These are phyloP conservation scores for Anarrhichthys ocellatus DNA, from an alignment of 2,113 vertebrate genomes.

Conservation along the genomic window DNA sequence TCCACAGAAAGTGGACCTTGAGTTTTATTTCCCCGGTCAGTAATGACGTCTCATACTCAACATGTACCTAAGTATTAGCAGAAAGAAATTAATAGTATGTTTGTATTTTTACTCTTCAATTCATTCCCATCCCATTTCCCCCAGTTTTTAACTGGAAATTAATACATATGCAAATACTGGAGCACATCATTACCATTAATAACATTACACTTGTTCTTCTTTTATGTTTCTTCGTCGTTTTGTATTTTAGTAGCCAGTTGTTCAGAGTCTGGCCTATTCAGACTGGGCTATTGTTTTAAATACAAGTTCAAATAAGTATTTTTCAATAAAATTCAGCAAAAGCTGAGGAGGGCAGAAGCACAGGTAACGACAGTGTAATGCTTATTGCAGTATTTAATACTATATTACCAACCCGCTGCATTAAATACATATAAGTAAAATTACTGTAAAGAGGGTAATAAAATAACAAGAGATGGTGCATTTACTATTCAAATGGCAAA, in stretches of 20 bases:
- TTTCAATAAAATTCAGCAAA: background rate
- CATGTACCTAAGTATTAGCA: background rate
- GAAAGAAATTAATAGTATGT: background rate
- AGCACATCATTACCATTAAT: too few species aligned
- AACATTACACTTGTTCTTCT: too few species aligned
- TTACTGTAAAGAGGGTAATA: background rate
- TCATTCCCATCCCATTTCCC: background rate
- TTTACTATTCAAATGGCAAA: background rate
- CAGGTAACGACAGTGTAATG: background rate
- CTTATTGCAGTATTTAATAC: background rate
- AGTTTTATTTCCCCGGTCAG: background rate
- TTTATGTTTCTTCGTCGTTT: too few species aligned
- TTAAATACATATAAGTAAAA: constrained; percentile 1
- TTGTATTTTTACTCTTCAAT: background rate
- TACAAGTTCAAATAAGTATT: background rate
- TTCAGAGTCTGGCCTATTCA: background rate
- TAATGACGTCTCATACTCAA: background rate
- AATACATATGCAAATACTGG: background rate
- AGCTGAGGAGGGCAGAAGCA: background rate
- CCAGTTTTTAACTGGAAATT: background rate
- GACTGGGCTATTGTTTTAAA: background rate
- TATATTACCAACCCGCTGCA: background rate
- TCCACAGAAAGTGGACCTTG: background rate
- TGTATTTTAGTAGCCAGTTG: background rate
- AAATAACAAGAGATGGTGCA: background rate